These are phyloP conservation scores for Poeciliopsis presidionis DNA, from an alignment of 2,797 vertebrate genomes.

Conservation along the genomic window DNA sequence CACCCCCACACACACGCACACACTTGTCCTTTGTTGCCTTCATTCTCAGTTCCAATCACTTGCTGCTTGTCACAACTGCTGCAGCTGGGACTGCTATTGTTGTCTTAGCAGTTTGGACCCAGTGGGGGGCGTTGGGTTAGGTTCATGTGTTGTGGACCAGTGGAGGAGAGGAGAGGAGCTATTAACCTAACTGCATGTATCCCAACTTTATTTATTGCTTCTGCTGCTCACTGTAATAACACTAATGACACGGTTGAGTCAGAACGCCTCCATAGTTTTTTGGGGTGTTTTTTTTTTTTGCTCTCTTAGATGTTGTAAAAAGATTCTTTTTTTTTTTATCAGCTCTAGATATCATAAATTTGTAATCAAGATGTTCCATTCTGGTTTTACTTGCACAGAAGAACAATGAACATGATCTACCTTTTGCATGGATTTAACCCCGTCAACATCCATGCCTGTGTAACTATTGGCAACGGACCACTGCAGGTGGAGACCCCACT, in stretches of 20 bases:
- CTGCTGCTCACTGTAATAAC: conserved; percentile 39
- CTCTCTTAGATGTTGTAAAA: conserved; percentile 11
- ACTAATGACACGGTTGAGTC: conserved; percentile 16
- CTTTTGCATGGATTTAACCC: conserved; percentile 31
- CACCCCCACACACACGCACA: conserved; percentile 3
- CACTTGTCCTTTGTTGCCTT: conserved; percentile 16
- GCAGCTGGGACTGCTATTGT: conserved; percentile 47
- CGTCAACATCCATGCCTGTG: conserved; percentile 34
- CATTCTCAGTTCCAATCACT: conserved; percentile 50
- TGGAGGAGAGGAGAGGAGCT: conserved; percentile 33
- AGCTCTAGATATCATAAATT: conserved; percentile 13
- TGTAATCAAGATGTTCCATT: background rate
- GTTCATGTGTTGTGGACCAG: conserved; percentile 44
- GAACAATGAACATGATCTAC: conserved; percentile 36
- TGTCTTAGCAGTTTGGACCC: conserved; percentile 40
- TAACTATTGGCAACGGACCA: conserved; percentile 60
- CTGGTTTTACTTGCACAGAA: conserved; percentile 16
- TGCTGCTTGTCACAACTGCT: conserved; percentile 51
- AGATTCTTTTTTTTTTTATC: background rate
- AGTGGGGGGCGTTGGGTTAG: conserved; percentile 40
- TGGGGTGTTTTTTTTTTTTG: background rate
- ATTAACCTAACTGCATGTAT: conserved; percentile 30
- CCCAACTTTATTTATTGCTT: conserved; percentile 47
- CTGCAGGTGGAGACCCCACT: conserved; percentile 16
- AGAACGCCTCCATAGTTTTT: conserved; percentile 13